These are phyloP conservation scores for Saxidomus purpurata DNA, from an alignment of 1,140 invertebrate genomes.

Conservation along the genomic window DNA sequence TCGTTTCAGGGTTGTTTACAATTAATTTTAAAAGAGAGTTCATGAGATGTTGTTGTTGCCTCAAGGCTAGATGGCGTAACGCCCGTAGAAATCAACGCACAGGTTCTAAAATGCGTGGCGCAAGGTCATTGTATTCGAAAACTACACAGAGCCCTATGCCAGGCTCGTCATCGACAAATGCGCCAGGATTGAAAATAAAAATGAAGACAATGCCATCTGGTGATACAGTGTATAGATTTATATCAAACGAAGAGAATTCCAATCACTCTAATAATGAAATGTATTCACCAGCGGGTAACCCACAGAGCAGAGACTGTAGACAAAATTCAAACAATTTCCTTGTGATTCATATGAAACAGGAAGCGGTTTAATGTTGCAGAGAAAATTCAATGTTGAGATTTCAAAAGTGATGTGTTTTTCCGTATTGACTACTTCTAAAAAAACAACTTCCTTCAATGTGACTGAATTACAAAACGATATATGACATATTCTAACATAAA, in stretches of 20 bases:
- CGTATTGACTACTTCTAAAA: too few species aligned
- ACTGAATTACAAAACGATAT: too few species aligned
- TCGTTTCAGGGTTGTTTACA: slow-evolving; percentile 83
- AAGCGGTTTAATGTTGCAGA: neutral
- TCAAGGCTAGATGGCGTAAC: slow-evolving; percentile 63
- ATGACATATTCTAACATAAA: too few species aligned
- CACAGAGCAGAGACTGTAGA: neutral
- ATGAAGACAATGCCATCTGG: slow-evolving; percentile 17
- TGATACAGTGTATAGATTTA: slow-evolving; percentile 21
- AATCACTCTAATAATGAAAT: neutral
- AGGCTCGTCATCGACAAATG: neutral
- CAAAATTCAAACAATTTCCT: slow-evolving; percentile 57
- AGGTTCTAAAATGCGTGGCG: neutral
- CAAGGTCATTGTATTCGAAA: slow-evolving; percentile 24
- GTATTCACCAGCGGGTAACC: neutral
- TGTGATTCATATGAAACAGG: slow-evolving; percentile 52
- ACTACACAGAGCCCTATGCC: slow-evolving; percentile 30
- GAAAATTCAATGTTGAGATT: too few species aligned
- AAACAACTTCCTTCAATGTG: too few species aligned
- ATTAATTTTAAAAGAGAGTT: slow-evolving; percentile 84
- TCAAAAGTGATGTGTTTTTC: too few species aligned
- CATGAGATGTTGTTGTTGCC: slow-evolving; percentile 80
- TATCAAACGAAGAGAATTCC: neutral
- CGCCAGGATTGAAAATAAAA: slow-evolving; percentile 11
- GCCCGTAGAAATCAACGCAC: neutral